These are phyloP conservation scores for Saguinus midas DNA, from an alignment of 2,113 vertebrate species.

Conservation along the genomic window DNA sequence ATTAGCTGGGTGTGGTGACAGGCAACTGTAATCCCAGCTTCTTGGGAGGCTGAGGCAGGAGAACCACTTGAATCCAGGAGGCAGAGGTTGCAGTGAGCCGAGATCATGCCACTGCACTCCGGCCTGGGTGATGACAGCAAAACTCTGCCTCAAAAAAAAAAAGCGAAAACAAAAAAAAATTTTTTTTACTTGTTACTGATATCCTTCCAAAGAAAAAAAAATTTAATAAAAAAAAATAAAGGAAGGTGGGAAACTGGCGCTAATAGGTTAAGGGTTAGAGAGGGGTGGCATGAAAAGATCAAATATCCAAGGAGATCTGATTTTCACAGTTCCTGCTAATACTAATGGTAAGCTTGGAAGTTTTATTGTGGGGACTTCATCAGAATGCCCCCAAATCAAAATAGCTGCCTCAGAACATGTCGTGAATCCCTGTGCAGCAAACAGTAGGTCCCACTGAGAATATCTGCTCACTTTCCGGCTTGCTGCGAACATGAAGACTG, in stretches of 20 bases:
- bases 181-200: too few species aligned
- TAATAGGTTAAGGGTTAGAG: background rate
- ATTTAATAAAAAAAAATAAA: background rate
- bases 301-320: background rate
- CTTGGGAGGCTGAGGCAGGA: too few species aligned
- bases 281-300: background rate
- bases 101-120: too few species aligned
- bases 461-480: background rate
- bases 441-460: background rate
- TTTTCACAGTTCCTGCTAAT: background rate
- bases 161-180: too few species aligned
- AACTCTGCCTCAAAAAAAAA: too few species aligned
- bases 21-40: too few species aligned
- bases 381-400: conserved; percentile 20
- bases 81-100: too few species aligned
- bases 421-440: background rate
- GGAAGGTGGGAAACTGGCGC: background rate
- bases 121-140: too few species aligned
- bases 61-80: too few species aligned
- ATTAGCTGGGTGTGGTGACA: too few species aligned
- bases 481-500: background rate
- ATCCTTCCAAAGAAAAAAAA: too few species aligned
- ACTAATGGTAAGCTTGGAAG: background rate
- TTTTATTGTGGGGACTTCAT: background rate
- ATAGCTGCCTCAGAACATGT: background rate